Evolutionary conservation across 2,113 vertebrate species (phyloP).

Genomic region (Jaculus jaculus): DNA sequence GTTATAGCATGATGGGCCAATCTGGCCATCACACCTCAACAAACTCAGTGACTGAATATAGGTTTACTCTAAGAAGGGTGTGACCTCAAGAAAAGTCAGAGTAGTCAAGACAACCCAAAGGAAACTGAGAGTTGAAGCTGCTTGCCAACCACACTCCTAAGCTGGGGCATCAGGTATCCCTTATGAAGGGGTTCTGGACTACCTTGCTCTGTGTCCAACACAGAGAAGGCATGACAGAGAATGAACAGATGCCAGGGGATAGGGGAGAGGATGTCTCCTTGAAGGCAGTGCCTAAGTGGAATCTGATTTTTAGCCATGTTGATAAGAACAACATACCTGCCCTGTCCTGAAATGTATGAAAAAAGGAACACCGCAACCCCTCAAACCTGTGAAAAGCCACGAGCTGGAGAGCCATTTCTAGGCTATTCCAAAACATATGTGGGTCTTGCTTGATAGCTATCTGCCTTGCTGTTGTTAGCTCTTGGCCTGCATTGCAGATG

Average conservation of each 20-base stretch:
- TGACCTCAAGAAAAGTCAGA: neutral
- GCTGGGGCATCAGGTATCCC: neutral
- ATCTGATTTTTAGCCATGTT: neutral
- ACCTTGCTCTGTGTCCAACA: neutral
- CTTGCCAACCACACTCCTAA: neutral
- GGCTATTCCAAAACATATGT: neutral
- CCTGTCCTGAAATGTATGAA: neutral
- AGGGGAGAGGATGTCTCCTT: neutral
- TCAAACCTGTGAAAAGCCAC: neutral
- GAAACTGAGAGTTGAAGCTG: neutral
- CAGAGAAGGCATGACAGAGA: neutral
- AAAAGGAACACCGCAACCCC: neutral
- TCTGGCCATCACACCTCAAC: neutral
- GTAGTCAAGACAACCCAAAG: neutral
- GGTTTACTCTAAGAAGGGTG: neutral
- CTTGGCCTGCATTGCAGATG: neutral
- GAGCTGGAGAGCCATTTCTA: neutral
- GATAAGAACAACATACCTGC: neutral
- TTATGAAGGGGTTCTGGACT: neutral
- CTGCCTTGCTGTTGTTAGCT: neutral
- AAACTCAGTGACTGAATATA: neutral
- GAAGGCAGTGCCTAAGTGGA: neutral
- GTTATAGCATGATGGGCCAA: neutral
- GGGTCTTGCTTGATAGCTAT: neutral
- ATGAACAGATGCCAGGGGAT: neutral